Percentiles rank a stretch among this genome's conserved stretches.
Conservation (phyloP, 2,888 invertebrate genomes). For the Zygothrica quintamaculata region DNA sequence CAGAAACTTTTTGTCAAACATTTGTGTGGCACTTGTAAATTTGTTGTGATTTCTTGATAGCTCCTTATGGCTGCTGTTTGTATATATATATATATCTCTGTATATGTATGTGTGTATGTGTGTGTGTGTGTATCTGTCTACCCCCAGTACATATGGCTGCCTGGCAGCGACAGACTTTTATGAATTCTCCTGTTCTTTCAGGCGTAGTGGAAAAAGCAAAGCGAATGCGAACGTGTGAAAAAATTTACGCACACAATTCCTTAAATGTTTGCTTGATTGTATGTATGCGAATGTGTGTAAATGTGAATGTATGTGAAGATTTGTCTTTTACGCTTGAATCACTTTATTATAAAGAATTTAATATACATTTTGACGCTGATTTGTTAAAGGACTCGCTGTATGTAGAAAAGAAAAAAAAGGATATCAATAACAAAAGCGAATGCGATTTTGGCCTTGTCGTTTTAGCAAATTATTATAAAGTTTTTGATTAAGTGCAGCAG, state of each 20-base stretch:
- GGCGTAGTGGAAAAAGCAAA: slow-evolving; percentile 56
- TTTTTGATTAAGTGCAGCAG: slow-evolving; percentile 47
- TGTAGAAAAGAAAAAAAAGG: slow-evolving; percentile 9
- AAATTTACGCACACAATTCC: slow-evolving; percentile 45
- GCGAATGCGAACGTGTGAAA: slow-evolving; percentile 61
- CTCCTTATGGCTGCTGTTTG: slow-evolving; percentile 58
- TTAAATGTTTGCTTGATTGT: slow-evolving; percentile 31
- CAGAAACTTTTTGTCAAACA: slow-evolving; percentile 79
- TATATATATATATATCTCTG: slow-evolving; percentile 6
- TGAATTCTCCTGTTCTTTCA: slow-evolving; percentile 71
- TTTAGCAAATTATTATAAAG: slow-evolving; percentile 48
- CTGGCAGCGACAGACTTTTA: slow-evolving; percentile 58
- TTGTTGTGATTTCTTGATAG: slow-evolving; percentile 80
- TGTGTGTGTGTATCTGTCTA: slow-evolving; percentile 27
- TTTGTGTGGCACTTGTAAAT: slow-evolving; percentile 78
- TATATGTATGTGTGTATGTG: slow-evolving; percentile 11
- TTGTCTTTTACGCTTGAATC: slow-evolving; percentile 67
- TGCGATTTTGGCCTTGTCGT: slow-evolving; percentile 6
- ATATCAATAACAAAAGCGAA: slow-evolving; percentile 7
- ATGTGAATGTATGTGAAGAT: slow-evolving; percentile 34
- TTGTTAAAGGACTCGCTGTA: slow-evolving; percentile 56
- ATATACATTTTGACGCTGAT: slow-evolving; percentile 64
- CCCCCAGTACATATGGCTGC: slow-evolving; percentile 28
- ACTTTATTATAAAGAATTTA: slow-evolving; percentile 68
- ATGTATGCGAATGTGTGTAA: slow-evolving; percentile 10